Conservation (phyloP, 2,113 vertebrate genomes). For the Emydocephalus ijimae region DNA sequence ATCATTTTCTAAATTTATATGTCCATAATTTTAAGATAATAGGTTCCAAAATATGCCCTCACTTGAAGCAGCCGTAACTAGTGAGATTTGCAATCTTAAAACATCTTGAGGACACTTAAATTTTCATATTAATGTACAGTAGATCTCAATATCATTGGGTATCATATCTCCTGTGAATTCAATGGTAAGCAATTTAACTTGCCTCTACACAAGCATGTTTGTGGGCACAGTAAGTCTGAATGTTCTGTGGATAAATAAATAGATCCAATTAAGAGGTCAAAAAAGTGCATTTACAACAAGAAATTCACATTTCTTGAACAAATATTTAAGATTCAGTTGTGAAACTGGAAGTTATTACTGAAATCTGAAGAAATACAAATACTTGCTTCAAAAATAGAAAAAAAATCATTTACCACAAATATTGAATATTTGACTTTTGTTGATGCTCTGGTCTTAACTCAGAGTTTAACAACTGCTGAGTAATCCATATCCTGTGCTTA, state of each 20-base stretch:
- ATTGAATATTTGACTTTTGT: not conserved
- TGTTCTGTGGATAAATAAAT: constrained; percentile 36
- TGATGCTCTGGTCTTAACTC: fast-evolving
- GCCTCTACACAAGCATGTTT: not conserved
- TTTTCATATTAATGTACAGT: not conserved
- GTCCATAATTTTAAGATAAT: not conserved
- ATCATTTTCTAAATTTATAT: not conserved
- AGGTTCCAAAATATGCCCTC: not conserved
- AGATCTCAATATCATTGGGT: not conserved
- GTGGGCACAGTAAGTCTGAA: constrained; percentile 2
- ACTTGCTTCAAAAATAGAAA: not conserved
- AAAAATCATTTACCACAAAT: not conserved
- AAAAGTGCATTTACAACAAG: constrained; percentile 33
- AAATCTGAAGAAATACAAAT: constrained; percentile 1
- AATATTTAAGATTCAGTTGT: constrained; percentile 30
- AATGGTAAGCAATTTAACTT: not conserved
- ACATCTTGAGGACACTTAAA: not conserved
- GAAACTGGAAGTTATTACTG: constrained; percentile 5
- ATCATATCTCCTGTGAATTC: not conserved
- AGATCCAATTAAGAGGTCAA: constrained; percentile 45
- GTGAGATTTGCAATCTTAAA: not conserved
- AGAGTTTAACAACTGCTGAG: not conserved
- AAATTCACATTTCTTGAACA: constrained; percentile 26
- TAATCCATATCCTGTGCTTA: not conserved
- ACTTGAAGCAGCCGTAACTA: not conserved